Conservation (phyloP, 2,797 vertebrate species). For the Myotis findleyi region DNA sequence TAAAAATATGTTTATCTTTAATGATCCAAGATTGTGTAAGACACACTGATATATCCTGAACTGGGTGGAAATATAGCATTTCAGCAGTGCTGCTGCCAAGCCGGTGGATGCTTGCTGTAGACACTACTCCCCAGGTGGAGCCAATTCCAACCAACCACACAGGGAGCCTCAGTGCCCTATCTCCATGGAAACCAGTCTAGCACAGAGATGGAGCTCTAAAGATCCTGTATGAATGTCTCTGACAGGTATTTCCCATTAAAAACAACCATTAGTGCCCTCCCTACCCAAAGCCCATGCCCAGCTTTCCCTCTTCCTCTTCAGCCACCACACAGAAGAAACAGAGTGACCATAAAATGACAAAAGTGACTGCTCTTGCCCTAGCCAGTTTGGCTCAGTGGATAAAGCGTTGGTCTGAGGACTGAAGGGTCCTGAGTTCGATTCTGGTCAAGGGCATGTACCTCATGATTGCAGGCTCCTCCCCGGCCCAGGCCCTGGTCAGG, state of each 20-base stretch:
- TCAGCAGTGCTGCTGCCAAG: constrained; percentile 48
- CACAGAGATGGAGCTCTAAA: constrained; percentile 41
- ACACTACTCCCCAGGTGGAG: constrained; percentile 27
- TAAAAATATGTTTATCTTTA: constrained; percentile 83
- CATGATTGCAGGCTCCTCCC: too few species aligned
- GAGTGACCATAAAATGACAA: constrained; percentile 42
- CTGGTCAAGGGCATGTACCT: too few species aligned
- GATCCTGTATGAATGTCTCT: constrained; percentile 49
- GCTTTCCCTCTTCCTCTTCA: constrained; percentile 12
- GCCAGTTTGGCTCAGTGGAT: too few species aligned
- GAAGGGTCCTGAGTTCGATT: too few species aligned
- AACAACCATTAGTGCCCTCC: not conserved
- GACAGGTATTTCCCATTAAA: not conserved
- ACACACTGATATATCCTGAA: constrained; percentile 72
- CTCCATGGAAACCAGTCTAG: constrained; percentile 75
- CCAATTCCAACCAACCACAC: constrained; percentile 42
- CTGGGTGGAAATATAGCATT: constrained; percentile 62
- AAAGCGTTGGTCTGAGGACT: too few species aligned
- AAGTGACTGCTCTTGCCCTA: not conserved
- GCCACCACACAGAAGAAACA: not conserved
- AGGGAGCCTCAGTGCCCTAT: constrained; percentile 5
- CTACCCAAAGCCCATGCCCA: constrained; percentile 28
- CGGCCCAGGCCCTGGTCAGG: too few species aligned
- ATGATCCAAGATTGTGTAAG: constrained; percentile 77
- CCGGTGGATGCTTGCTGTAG: not conserved